Evolutionary conservation across 2,797 vertebrate genomes (phyloP).

Genomic region (Premnoplex brunnescens): DNA sequence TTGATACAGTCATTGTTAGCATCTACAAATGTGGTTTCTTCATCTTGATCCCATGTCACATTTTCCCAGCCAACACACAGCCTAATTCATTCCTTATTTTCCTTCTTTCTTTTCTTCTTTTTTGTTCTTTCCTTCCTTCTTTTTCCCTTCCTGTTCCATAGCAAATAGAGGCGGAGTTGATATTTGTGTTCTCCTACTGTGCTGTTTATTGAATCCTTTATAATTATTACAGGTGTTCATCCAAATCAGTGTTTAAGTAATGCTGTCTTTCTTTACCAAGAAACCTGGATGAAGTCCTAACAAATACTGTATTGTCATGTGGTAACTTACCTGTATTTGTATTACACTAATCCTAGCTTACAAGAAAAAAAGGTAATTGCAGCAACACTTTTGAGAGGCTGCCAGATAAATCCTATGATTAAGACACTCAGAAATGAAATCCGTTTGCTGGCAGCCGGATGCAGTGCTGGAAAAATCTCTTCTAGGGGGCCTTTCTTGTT

Average conservation of each 20-base stretch:
- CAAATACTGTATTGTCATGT: slow-evolving; percentile 59
- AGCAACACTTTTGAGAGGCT: slow-evolving; percentile 70
- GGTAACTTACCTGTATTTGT: slow-evolving; percentile 69
- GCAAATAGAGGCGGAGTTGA: not conserved
- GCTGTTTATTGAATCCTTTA: not conserved
- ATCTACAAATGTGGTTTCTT: not conserved
- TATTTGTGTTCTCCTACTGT: not conserved
- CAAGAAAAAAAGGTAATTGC: slow-evolving; percentile 69
- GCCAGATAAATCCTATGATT: slow-evolving; percentile 64
- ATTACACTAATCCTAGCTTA: slow-evolving; percentile 71
- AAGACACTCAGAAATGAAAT: slow-evolving; percentile 58
- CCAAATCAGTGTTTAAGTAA: slow-evolving; percentile 32
- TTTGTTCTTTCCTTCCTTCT: not conserved
- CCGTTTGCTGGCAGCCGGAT: slow-evolving; percentile 44
- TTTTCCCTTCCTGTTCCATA: not conserved
- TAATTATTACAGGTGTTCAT: not conserved
- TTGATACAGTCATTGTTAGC: not conserved
- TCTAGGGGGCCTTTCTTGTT: slow-evolving; percentile 1
- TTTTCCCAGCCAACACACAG: not conserved
- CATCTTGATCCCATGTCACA: not conserved
- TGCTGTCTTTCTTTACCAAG: slow-evolving; percentile 36
- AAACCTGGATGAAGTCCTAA: slow-evolving; percentile 67
- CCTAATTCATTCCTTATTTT: not conserved
- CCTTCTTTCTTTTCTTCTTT: not conserved
- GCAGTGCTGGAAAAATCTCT: slow-evolving; percentile 2